Percentiles rank a stretch among this genome's conserved stretches.
phyloP scores from a whole-genome alignment of 37 sponge, comb jelly and placozoan genomes.

The Eunapius fragilis region DNA sequence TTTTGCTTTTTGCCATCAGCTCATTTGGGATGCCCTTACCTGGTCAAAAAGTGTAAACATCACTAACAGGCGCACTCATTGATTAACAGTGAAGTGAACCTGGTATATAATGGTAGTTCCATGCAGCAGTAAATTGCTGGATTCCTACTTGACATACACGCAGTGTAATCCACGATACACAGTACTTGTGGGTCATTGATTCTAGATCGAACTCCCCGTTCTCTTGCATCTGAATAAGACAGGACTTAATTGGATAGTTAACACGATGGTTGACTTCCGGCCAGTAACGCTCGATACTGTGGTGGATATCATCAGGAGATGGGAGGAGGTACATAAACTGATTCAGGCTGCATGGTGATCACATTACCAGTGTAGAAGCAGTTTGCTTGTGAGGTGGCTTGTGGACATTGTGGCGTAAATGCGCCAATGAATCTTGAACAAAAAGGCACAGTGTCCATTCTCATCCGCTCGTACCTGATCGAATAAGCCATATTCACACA shows the following conservation, averaged over 20 bases:
- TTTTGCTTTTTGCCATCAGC: too few species aligned
- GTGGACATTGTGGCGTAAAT: background rate
- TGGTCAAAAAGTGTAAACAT: too few species aligned
- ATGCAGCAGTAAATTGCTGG: too few species aligned
- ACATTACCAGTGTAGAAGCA: slow-evolving; percentile 19
- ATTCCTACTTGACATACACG: background rate
- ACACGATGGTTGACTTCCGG: slow-evolving; percentile 61
- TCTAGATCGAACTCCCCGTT: slow-evolving; percentile 19
- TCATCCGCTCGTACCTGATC: slow-evolving; percentile 52
- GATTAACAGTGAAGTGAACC: too few species aligned
- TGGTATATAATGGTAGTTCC: too few species aligned
- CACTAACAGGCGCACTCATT: too few species aligned
- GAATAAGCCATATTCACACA: slow-evolving; percentile 36
- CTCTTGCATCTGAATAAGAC: slow-evolving; percentile 27
- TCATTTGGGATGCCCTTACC: too few species aligned
- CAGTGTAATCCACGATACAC: slow-evolving; percentile 55
- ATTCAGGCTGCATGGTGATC: too few species aligned
- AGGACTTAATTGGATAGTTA: slow-evolving; percentile 60
- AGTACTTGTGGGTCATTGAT: slow-evolving; percentile 18
- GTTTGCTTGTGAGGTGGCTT: slow-evolving; percentile 20
- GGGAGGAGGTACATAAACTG: too few species aligned
- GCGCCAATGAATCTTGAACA: background rate
- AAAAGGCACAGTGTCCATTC: slow-evolving; percentile 15
- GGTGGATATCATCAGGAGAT: slow-evolving; percentile 25
- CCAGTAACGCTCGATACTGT: slow-evolving; percentile 48